These are phyloP conservation scores for Parelbella ahira DNA, from an alignment of 2,888 invertebrate species.

Conservation along the genomic window DNA sequence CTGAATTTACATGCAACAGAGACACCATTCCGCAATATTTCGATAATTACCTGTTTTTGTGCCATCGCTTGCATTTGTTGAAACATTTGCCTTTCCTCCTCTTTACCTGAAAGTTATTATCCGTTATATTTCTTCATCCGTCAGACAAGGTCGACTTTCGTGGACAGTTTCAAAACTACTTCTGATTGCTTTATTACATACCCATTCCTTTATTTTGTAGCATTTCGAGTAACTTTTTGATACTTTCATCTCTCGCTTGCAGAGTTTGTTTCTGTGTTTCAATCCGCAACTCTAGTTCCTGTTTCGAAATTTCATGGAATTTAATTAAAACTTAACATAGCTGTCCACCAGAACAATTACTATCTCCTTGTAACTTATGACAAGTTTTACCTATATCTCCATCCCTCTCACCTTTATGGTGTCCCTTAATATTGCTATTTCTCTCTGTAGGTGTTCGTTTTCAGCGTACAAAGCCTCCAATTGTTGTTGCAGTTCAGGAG, in stretches of 20 bases:
- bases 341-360: no score
- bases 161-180: slow-evolving; percentile 1
- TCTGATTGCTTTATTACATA: slow-evolving; percentile 71
- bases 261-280: slow-evolving; percentile 99
- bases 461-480: slow-evolving; percentile 95
- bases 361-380: no score
- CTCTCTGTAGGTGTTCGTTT: slow-evolving; percentile 95
- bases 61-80: slow-evolving; percentile 98
- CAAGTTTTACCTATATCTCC: slow-evolving; percentile 5
- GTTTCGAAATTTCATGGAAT: slow-evolving; percentile 20
- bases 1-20: slow-evolving; percentile 44
- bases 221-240: slow-evolving; percentile 99
- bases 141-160: slow-evolving; percentile 1
- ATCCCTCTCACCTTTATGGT: slow-evolving; percentile 88
- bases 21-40: slow-evolving; percentile 34
- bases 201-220: slow-evolving; percentile 98
- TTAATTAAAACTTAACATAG: slow-evolving; percentile 16
- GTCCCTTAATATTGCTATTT: slow-evolving; percentile 94
- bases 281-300: slow-evolving; percentile 97
- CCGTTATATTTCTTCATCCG: slow-evolving; percentile 34
- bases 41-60: slow-evolving; percentile 92
- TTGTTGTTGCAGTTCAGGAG: slow-evolving; percentile 95
- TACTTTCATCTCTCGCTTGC: slow-evolving; percentile 97
- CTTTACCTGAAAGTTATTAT: slow-evolving; percentile 87
- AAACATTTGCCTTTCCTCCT: slow-evolving; percentile 97